Percentiles rank a stretch among this genome's conserved stretches.
Evolutionary conservation across 1,140 invertebrate species (phyloP).

Genomic region (Capitella teleta): DNA sequence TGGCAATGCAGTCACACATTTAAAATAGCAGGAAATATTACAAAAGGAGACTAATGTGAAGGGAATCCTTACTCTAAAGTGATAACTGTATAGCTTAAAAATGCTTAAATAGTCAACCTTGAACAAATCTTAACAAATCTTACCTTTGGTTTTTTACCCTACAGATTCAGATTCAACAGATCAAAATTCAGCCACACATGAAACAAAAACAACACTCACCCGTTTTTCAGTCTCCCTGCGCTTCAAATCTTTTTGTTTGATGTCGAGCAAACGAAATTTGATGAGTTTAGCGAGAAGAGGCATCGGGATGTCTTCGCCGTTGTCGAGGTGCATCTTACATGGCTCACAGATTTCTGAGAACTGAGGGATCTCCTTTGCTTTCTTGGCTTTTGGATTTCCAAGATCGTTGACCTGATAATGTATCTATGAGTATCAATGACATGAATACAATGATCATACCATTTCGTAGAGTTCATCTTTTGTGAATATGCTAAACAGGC

Average conservation of each 20-base stretch:
- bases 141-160: neutral
- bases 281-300: slow-evolving; percentile 32
- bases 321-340: slow-evolving; percentile 31
- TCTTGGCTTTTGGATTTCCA: slow-evolving; percentile 37
- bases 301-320: slow-evolving; percentile 30
- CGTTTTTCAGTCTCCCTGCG: slow-evolving; percentile 29
- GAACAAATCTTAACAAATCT: neutral
- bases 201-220: slow-evolving; percentile 16
- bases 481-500: slow-evolving; percentile 30
- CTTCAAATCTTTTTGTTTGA: slow-evolving; percentile 32
- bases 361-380: slow-evolving; percentile 28
- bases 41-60: neutral
- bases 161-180: neutral
- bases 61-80: neutral
- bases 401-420: slow-evolving; percentile 27
- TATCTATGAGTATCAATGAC: neutral
- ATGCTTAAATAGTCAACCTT: no score
- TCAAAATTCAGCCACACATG: neutral
- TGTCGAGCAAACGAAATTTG: slow-evolving; percentile 32
- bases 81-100: neutral
- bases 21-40: no score
- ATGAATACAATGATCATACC: slow-evolving; percentile 16
- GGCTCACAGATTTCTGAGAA: slow-evolving; percentile 37
- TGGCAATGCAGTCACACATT: no score
- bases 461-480: slow-evolving; percentile 28